These are phyloP conservation scores for Calliphora vomitoria DNA, from an alignment of 2,888 invertebrate species.

Conservation along the genomic window DNA sequence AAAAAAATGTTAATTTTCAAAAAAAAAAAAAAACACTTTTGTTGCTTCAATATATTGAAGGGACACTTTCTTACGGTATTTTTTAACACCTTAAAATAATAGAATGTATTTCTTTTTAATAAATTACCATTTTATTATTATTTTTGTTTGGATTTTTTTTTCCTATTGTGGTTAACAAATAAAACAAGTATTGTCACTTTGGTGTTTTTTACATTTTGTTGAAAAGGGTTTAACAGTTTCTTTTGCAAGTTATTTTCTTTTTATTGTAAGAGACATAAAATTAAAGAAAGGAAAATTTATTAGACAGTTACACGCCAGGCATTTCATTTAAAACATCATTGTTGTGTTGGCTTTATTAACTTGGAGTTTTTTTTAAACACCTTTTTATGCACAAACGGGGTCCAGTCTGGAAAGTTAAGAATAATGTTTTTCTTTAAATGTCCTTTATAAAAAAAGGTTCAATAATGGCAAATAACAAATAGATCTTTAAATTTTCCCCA, in stretches of 20 bases:
- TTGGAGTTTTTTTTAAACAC: constrained; percentile 56
- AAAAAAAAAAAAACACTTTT: neutral
- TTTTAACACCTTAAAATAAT: constrained; percentile 35
- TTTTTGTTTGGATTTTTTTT: constrained; percentile 22
- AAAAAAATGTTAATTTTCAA: neutral
- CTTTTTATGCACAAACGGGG: constrained; percentile 55
- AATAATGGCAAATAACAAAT: constrained; percentile 68
- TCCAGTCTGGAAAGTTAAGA: constrained; percentile 71
- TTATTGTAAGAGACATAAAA: constrained; percentile 30
- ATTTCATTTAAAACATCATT: constrained; percentile 80
- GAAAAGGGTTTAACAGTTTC: constrained; percentile 71
- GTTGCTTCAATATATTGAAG: neutral
- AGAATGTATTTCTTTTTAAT: constrained; percentile 34
- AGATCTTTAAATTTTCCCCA: constrained; percentile 64
- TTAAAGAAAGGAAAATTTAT: constrained; percentile 79
- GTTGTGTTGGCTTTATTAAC: constrained; percentile 66
- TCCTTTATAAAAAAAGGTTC: constrained; percentile 63
- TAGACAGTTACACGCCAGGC: constrained; percentile 82
- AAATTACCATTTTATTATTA: constrained; percentile 62
- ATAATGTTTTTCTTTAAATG: constrained; percentile 63
- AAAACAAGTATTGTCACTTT: constrained; percentile 74
- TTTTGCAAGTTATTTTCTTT: constrained; percentile 37
- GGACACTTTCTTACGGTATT: neutral
- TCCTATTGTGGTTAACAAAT: constrained; percentile 54
- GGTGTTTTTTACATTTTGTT: constrained; percentile 64